Conservation (phyloP, 2,888 invertebrate genomes). For the Oscheius onirici region DNA sequence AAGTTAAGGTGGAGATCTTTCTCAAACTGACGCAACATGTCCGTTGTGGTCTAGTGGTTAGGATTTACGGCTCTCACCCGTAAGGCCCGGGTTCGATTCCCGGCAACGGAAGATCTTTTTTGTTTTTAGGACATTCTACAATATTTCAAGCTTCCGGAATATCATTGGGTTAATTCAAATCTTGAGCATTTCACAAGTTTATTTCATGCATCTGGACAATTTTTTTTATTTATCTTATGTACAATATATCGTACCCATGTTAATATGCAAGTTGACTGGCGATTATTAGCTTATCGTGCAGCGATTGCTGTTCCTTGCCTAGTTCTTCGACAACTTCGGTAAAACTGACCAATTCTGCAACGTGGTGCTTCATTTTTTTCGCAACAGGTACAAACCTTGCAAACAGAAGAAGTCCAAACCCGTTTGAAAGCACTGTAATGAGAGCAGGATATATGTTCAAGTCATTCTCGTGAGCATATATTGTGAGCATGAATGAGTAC, state of each 20-base stretch:
- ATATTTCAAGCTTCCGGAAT: no score
- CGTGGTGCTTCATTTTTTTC: not conserved
- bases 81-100: slow-evolving; percentile 63
- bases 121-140: no score
- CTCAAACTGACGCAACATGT: not conserved
- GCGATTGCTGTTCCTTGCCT: slow-evolving; percentile 48
- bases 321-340: slow-evolving; percentile 53
- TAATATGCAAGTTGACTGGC: slow-evolving; percentile 9
- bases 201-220: not conserved
- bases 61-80: slow-evolving; percentile 63
- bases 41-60: slow-evolving; percentile 63
- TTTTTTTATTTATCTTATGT: not conserved
- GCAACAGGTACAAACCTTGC: slow-evolving; percentile 39
- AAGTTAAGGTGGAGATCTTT: no score
- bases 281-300: slow-evolving; percentile 37
- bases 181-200: no score
- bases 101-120: slow-evolving; percentile 50
- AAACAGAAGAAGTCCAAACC: slow-evolving; percentile 61
- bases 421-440: slow-evolving; percentile 56
- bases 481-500: slow-evolving; percentile 58
- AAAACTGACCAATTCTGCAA: slow-evolving; percentile 57
- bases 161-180: no score
- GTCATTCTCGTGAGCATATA: slow-evolving; percentile 56
- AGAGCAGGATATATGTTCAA: slow-evolving; percentile 62
- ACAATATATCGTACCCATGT: slow-evolving; percentile 7